Base-by-base conservation (phyloP, 2,888 invertebrate species). In the Drosophila vallismaia region DNA sequence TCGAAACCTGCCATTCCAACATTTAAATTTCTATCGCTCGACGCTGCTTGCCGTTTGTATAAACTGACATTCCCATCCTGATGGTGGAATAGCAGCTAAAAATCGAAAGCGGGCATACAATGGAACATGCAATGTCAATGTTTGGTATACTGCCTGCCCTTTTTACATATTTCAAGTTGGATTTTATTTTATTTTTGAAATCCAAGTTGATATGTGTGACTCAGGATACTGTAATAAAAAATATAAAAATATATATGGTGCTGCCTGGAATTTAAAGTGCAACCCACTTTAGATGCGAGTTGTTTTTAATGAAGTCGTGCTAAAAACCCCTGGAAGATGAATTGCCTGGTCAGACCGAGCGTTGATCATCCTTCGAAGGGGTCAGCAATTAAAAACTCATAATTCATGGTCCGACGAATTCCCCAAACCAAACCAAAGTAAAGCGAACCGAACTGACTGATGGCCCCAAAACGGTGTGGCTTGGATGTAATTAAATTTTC, bases 381-480 rank as follows among this genome's bases (percentile, higher is more conserved):
- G 69, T 73, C 68, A 78, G 81, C 86, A 82, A 82, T 82, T 82
- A 82, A 82, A 86, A 82, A 10, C 80, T 51, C 74, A 82, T 86
- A 83, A 79, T 76, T 82, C 84, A 82, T 76, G 78, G 62, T 40
- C 62, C 46, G 70, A 46, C 42, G 50, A 50, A 45, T 38, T 49
- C 38, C 26, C 46, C 48, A 24, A 38, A 26, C 48, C 31, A 55
- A 62, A 50, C 45, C 36, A 33, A 26, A 36, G n/a, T 19, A 19
- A 19, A 19, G 19, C 14, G 9, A 8, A 54, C 44, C 19, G 45
- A 44, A 26, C 54, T 55, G 59, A 42, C 40, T 49, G 59, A 62
- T 59, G 51, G 46, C 28, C 28, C 45, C 28, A 33, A 44, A 69
- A 45, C 59, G 71, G 55, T 63, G 54, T 63, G 63, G 46, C 40